Conservation (phyloP, 2,113 vertebrate genomes). For the Athene noctua region DNA sequence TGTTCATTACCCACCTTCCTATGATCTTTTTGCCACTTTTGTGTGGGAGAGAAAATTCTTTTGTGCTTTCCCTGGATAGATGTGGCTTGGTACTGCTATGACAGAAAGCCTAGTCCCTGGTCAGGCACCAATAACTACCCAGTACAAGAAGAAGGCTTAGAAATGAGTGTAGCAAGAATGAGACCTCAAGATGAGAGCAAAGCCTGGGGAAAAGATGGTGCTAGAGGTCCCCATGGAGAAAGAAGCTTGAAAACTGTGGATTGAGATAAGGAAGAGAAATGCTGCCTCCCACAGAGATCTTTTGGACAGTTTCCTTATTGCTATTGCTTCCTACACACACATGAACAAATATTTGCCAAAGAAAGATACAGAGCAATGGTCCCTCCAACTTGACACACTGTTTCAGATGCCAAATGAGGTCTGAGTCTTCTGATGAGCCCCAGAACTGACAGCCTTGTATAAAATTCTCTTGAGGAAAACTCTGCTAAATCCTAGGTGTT, state of each 20-base stretch:
- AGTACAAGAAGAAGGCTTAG: neutral
- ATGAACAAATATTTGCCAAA: neutral
- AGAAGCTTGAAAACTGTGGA: neutral
- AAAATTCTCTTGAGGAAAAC: neutral
- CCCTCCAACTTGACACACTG: neutral
- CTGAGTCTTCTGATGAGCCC: neutral
- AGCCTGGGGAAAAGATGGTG: neutral
- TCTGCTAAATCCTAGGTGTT: neutral
- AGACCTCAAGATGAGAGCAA: neutral
- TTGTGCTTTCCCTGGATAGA: neutral
- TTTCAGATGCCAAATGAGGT: neutral
- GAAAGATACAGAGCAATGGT: neutral
- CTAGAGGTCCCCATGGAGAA: neutral
- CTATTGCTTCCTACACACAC: neutral
- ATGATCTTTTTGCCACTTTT: neutral
- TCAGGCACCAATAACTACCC: neutral
- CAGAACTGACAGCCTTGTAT: neutral
- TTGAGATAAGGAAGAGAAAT: neutral
- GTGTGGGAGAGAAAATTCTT: neutral
- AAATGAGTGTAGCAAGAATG: neutral
- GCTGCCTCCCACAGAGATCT: neutral
- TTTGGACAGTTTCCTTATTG: neutral
- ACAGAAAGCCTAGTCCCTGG: neutral
- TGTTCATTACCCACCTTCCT: neutral
- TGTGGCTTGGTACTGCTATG: neutral